phyloP scores from a whole-genome alignment of 2,888 invertebrate species.

The Metacarcinus magister region DNA sequence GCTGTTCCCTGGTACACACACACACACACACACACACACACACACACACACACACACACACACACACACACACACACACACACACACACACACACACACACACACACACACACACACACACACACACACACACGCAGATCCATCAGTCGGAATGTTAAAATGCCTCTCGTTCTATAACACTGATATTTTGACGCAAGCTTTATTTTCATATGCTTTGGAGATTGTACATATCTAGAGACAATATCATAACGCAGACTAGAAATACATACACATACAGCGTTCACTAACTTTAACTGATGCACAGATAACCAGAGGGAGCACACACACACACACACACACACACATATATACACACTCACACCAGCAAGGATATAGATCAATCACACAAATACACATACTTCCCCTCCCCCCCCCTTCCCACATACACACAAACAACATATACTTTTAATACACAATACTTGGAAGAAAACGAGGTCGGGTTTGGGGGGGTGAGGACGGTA shows the following conservation, averaged over 20 bases:
- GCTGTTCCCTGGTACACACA: neutral
- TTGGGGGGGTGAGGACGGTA: neutral
- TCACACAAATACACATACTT: neutral
- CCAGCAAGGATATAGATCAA: neutral
- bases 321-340: neutral
- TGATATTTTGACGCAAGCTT: slow-evolving; percentile 31
- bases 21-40: slow-evolving; percentile 21
- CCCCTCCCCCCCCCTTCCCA: neutral
- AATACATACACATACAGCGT: neutral
- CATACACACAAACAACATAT: neutral
- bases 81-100: neutral
- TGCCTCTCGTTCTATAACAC: neutral
- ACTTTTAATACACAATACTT: neutral
- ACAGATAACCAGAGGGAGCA: neutral
- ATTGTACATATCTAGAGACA: slow-evolving; percentile 44
- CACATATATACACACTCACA: slow-evolving; percentile 35
- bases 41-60: neutral
- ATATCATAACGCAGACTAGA: slow-evolving; percentile 33
- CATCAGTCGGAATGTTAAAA: slow-evolving; percentile 43
- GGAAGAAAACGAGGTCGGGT: neutral
- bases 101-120: neutral
- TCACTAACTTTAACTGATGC: neutral
- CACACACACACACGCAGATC: slow-evolving; percentile 35
- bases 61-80: neutral
- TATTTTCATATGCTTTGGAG: slow-evolving; percentile 32